phyloP scores from a whole-genome alignment of 2,888 invertebrate genomes.

The Idaea aversata region DNA sequence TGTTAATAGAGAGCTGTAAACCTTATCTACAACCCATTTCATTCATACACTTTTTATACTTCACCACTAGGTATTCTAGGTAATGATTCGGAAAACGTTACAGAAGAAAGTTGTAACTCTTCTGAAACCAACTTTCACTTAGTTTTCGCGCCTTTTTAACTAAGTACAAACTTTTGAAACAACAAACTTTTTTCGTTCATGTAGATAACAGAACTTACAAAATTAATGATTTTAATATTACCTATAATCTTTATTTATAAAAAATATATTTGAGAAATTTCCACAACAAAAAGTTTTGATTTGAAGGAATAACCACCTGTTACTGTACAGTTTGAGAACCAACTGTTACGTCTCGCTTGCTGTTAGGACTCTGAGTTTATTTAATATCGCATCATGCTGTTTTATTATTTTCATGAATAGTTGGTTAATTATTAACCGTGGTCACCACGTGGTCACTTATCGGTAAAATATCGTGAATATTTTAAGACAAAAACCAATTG shows the following conservation, averaged over 20 bases:
- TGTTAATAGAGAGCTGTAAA: slow-evolving; percentile 18
- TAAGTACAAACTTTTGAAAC: neutral
- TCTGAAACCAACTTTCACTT: neutral
- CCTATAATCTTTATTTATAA: no score
- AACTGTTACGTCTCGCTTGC: no score
- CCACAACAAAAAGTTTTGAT: neutral
- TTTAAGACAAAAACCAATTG: no score
- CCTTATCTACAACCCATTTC: slow-evolving; percentile 13
- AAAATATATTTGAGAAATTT: neutral
- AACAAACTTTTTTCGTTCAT: neutral
- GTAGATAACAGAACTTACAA: no score
- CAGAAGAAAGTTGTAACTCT: neutral
- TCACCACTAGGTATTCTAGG: neutral
- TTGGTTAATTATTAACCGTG: no score
- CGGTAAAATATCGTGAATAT: no score
- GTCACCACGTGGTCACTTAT: no score
- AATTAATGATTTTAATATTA: no score
- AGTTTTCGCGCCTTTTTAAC: neutral
- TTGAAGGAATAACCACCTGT: neutral
- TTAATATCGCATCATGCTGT: no score
- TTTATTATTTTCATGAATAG: no score
- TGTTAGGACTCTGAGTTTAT: neutral
- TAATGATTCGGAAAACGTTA: neutral
- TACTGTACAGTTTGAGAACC: neutral
- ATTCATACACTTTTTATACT: slow-evolving; percentile 1